Percentiles rank a stretch among this genome's conserved stretches.
Conservation (phyloP, 1,140 invertebrate genomes). For the Sminthurinus signatus region DNA sequence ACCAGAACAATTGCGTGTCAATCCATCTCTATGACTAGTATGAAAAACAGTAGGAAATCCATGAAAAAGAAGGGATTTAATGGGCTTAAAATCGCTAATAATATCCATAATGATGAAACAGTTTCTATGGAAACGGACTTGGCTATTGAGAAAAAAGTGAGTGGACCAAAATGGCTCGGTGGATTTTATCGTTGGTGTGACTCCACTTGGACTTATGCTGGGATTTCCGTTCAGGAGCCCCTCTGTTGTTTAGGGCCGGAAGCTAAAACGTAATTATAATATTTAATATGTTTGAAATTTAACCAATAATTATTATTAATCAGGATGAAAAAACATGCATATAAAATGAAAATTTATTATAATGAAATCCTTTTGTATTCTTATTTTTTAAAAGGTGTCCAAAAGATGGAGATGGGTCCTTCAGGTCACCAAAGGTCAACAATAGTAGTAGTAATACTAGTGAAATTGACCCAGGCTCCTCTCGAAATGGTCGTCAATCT, state of each 20-base stretch:
- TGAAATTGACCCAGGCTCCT: too few relatives aligned
- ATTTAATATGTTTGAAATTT: too few relatives aligned
- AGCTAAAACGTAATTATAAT: too few relatives aligned
- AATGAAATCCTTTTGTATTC: too few relatives aligned
- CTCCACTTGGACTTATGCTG: constrained; percentile 35
- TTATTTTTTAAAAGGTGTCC: too few relatives aligned
- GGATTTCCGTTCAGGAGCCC: constrained; percentile 31
- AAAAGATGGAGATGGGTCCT: too few relatives aligned
- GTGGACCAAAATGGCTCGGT: constrained; percentile 28
- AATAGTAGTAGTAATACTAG: too few relatives aligned
- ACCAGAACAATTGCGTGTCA: constrained; percentile 36
- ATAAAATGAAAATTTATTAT: too few relatives aligned
- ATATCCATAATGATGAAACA: constrained; percentile 12
- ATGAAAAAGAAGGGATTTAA: constrained; percentile 16
- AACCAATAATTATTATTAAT: too few relatives aligned
- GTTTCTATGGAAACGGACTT: background rate
- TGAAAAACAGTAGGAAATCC: background rate
- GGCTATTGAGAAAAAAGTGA: background rate
- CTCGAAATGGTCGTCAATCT: too few relatives aligned
- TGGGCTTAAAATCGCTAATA: constrained; percentile 12
- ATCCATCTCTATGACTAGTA: constrained; percentile 26
- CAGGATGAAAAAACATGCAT: too few relatives aligned
- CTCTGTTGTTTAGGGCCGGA: constrained; percentile 35
- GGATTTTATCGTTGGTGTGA: constrained; percentile 38
- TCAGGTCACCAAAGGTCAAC: too few relatives aligned